phyloP scores from a whole-genome alignment of 2,888 invertebrate genomes.

The Entomobrya proxima region DNA sequence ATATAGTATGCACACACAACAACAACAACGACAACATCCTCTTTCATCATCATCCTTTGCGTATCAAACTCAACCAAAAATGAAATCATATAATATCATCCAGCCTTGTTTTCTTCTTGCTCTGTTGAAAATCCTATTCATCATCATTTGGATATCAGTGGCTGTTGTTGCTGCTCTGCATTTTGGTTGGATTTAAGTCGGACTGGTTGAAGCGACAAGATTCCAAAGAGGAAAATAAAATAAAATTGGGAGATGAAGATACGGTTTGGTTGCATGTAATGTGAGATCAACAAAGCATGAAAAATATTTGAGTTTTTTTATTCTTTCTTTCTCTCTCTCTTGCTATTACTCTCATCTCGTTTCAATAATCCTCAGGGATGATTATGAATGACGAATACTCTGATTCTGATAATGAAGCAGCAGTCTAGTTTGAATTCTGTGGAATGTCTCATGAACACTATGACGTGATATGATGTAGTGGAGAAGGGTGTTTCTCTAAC shows the following conservation, averaged over 20 bases:
- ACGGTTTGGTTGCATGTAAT: slow-evolving; percentile 66
- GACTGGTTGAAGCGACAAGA: slow-evolving; percentile 19
- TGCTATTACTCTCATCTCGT: slow-evolving; percentile 41
- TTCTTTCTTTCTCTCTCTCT: neutral
- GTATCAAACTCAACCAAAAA: neutral
- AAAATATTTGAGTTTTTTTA: slow-evolving; percentile 60
- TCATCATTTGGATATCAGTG: slow-evolving; percentile 24
- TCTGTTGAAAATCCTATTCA: slow-evolving; percentile 27
- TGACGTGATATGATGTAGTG: slow-evolving; percentile 23
- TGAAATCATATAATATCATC: too few species aligned
- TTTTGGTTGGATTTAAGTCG: neutral
- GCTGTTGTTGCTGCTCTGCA: neutral
- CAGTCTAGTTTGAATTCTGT: neutral
- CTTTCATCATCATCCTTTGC: neutral
- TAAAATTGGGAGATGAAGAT: slow-evolving; percentile 57
- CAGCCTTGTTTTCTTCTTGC: neutral
- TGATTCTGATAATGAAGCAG: slow-evolving; percentile 2
- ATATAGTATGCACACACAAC: too few species aligned
- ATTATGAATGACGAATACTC: neutral
- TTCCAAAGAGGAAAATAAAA: neutral
- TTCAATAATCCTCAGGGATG: slow-evolving; percentile 73
- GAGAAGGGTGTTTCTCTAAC: slow-evolving; percentile 17
- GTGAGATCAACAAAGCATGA: slow-evolving; percentile 67
- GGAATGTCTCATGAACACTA: neutral
- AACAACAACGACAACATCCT: slow-evolving; percentile 8